Evolutionary conservation across 2,888 invertebrate genomes (phyloP), one percentile per base, ranked within the genome.

Genomic region (Tinea semifulvella): DNA sequence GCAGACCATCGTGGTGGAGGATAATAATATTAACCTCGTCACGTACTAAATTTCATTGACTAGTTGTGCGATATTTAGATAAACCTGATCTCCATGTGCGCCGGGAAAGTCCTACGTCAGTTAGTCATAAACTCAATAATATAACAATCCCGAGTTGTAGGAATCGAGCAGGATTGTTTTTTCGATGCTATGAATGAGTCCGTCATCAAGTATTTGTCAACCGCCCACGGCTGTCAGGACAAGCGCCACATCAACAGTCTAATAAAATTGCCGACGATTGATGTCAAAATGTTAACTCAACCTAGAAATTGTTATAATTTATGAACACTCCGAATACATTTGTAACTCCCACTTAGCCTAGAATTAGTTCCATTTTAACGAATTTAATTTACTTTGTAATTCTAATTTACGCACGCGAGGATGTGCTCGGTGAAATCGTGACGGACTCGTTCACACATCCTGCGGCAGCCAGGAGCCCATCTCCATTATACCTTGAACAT

Each of bases 231-330:
- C n/a, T n/a, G n/a, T n/a, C n/a, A 50, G 60, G 56, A 62, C 59
- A 59, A 60, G n/a, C n/a, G 56, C 55, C 61, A 63, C 63, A 64
- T 61, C 61, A 60, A 61, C 36, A 18, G 16, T 36, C 36, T 20
- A 40, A 40, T 40, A 40, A 40, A 45, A 36, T 22, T 45, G 14
- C 2, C 25, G 20, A 28, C 28, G 45, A 45, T 45, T 40, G 40
- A 45, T 45, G 45, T 35, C 7, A 31, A 31, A 17, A 18, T 42
- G 22, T 28, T 31, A 20, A 28, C 31, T 18, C 17, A n/a, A 40
- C 17, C 40, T 40, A 11, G 22, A 18, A 40, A 40, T 40, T 22
- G 22, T 13, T 22, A 22, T 2, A 14, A 40, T 40, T 40, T 40
- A 40, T 40, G 40, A 13, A 40, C 31, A 31, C 11, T 31, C 31